Base-by-base conservation (phyloP, 2,888 invertebrate species). In the Dryocosmus kuriphilus region DNA sequence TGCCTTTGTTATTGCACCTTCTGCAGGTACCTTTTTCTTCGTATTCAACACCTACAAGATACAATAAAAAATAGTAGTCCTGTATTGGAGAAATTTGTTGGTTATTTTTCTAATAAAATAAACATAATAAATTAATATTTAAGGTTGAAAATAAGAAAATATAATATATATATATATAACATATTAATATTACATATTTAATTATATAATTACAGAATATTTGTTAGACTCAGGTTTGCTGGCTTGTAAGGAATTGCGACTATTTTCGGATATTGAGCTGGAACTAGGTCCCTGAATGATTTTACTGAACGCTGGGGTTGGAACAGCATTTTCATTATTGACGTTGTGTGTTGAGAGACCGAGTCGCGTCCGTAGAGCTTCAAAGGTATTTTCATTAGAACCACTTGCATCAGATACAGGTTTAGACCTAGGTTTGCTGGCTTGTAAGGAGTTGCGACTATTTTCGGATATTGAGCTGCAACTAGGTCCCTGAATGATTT, bases 331-430 rank as follows among this genome's bases (percentile, higher is more conserved):
- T 46, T 87, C 92, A 80, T 90, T 92, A 81, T 95, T 95, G 0
- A 93, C 92, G 57, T 94, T 94, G 78, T 96, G 93, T 4, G 94
- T 93, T 0, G 97, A 97, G 77, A 97, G 92, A 35, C 97, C 97
- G 74, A 98, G 92, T 79, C 96, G 94, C 1, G 97, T 96, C 0
- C 98, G 97, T 32, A 97, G 93, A 82, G 95, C 95, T 93, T 95
- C 95, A 77, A 95, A 91, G 19, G 94, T 93, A 88, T 93, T 94
- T 74, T 91, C 91, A 79, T 88, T 89, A 35, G 87, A 84, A 32
- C 93, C 93, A 2, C 92, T 88, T 30, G 93, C 85, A 57, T 80
- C 84, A 24, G 94, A 93, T 84, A 94, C 93, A 16, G 95, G 94
- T n/a, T n/a, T n/a, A n/a, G n/a, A n/a, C n/a, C n/a, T n/a, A n/a